Percentiles rank a stretch among this genome's conserved stretches.
Evolutionary conservation across 2,888 invertebrate species (phyloP).

Genomic region (Cephus spinipes): DNA sequence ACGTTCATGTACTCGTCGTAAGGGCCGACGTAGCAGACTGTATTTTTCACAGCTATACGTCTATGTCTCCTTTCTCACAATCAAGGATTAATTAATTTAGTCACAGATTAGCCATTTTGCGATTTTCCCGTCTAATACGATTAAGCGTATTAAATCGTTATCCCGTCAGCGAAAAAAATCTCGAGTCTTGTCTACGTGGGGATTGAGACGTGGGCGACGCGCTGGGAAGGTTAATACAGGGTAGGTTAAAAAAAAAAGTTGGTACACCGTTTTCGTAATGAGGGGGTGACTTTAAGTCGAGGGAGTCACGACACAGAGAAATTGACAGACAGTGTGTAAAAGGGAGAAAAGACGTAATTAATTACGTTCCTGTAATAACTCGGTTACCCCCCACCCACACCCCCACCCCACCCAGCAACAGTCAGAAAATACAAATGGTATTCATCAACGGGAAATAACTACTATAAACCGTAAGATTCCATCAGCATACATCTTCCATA

Average conservation of each 20-base stretch:
- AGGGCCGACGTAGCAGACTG: background rate
- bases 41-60: background rate
- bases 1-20: background rate
- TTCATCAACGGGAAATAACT: constrained; percentile 47
- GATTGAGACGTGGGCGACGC: constrained; percentile 6
- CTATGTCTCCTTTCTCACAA: constrained; percentile 8
- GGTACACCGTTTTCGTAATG: constrained; percentile 20
- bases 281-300: constrained; percentile 16
- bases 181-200: constrained; percentile 18
- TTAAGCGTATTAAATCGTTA: constrained; percentile 48
- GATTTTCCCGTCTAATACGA: constrained; percentile 41
- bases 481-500: constrained; percentile 62
- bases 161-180: constrained; percentile 54
- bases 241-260: constrained; percentile 19
- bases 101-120: constrained; percentile 47
- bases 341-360: constrained; percentile 53
- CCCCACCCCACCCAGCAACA: constrained; percentile 19
- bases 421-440: constrained; percentile 44
- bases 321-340: background rate
- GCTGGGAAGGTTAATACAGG: constrained; percentile 1
- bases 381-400: constrained; percentile 26
- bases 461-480: constrained; percentile 59
- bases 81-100: constrained; percentile 36
- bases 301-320: constrained; percentile 13
- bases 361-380: constrained; percentile 60